Percentiles rank a stretch among this genome's conserved stretches.
These are phyloP conservation scores for Allophyes oxyacanthae DNA, from an alignment of 2,888 invertebrate genomes.

Conservation along the genomic window DNA sequence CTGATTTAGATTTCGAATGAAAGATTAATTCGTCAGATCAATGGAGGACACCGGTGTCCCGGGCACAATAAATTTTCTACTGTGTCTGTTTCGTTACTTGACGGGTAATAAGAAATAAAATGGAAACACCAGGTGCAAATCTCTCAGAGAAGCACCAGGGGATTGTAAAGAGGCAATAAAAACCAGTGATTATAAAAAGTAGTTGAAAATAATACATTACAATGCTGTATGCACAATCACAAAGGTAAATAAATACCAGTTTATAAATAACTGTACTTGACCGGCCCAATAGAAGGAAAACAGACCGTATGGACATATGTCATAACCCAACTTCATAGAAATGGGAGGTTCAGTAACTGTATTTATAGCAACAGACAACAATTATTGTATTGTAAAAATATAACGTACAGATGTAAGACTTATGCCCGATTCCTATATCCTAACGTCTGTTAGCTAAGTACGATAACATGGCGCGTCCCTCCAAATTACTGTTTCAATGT, in stretches of 20 bases:
- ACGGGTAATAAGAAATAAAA: too few relatives aligned
- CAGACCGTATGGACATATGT: constrained; percentile 22
- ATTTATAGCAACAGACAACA: constrained; percentile 1
- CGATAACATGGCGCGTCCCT: too few relatives aligned
- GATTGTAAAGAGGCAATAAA: constrained; percentile 27
- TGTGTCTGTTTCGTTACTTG: too few relatives aligned
- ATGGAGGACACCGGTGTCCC: too few relatives aligned
- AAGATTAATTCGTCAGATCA: constrained; percentile 3
- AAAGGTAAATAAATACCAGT: constrained; percentile 5
- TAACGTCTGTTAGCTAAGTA: too few relatives aligned
- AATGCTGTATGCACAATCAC: not conserved
- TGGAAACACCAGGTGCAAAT: constrained; percentile 6
- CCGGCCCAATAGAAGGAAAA: constrained; percentile 7
- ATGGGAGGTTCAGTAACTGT: constrained; percentile 10
- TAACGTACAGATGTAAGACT: not conserved
- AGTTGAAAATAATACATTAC: constrained; percentile 15
- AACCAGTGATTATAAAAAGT: constrained; percentile 9
- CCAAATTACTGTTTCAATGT: too few relatives aligned
- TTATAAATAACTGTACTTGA: constrained; percentile 1
- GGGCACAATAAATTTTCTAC: too few relatives aligned
- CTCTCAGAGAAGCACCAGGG: constrained; percentile 6
- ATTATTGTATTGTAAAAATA: constrained; percentile 1
- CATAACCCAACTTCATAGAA: constrained; percentile 32
- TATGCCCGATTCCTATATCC: too few relatives aligned
- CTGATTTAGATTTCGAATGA: constrained; percentile 7